Conservation (phyloP, 2,888 invertebrate genomes). For the Thera britannica region DNA sequence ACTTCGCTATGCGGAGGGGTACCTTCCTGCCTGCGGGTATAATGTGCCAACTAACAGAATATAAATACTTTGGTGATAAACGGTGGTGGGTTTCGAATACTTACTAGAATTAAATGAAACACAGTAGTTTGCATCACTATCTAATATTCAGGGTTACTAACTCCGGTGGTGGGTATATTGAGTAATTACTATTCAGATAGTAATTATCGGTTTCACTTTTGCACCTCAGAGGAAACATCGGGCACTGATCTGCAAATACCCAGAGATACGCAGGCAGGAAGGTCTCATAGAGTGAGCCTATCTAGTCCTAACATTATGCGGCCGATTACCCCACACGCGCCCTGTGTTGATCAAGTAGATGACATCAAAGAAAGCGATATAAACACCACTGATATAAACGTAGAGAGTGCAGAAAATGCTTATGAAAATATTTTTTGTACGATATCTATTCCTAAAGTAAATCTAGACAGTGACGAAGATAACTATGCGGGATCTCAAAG, state of each 20-base stretch:
- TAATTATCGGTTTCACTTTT: constrained; percentile 81
- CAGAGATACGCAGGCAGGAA: constrained; percentile 87
- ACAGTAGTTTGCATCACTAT: constrained; percentile 64
- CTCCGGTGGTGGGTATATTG: constrained; percentile 47
- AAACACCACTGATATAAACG: constrained; percentile 34
- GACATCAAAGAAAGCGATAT: constrained; percentile 45
- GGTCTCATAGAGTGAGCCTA: constrained; percentile 83
- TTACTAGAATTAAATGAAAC: constrained; percentile 55
- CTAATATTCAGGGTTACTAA: constrained; percentile 72
- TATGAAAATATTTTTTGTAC: constrained; percentile 72
- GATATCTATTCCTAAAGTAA: constrained; percentile 51
- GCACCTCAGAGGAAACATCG: constrained; percentile 83
- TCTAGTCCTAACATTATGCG: constrained; percentile 72
- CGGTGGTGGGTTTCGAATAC: constrained; percentile 73
- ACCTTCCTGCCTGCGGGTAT: constrained; percentile 85
- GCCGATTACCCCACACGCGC: constrained; percentile 73
- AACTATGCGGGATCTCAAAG: constrained; percentile 43
- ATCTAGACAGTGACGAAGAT: constrained; percentile 44
- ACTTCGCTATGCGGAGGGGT: constrained; percentile 84
- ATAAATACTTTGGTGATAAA: constrained; percentile 60
- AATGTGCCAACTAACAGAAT: constrained; percentile 75
- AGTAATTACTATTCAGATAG: constrained; percentile 61
- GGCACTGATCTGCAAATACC: constrained; percentile 82
- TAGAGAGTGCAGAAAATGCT: constrained; percentile 54
- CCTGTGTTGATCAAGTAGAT: constrained; percentile 54